phyloP scores from a whole-genome alignment of 2,113 vertebrate species.

The Engraulis encrasicolus region DNA sequence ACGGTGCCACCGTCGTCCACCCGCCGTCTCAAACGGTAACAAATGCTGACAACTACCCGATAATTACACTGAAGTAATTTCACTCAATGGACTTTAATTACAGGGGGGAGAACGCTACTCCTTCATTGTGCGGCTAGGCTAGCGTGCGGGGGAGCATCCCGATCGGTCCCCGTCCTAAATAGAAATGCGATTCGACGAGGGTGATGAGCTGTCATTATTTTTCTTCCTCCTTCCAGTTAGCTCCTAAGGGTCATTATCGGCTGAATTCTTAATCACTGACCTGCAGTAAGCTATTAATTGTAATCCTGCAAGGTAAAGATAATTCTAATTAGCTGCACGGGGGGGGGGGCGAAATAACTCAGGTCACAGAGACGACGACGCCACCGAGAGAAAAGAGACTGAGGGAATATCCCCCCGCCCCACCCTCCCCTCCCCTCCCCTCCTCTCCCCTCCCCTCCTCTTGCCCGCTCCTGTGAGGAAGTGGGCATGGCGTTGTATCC shows the following conservation, averaged over 20 bases:
- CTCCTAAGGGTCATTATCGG: slow-evolving; percentile 61
- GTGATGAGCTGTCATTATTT: slow-evolving; percentile 61
- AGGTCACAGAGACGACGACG: slow-evolving; percentile 46
- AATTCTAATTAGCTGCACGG: slow-evolving; percentile 63
- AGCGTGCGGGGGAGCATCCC: slow-evolving; percentile 64
- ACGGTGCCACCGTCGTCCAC: slow-evolving; percentile 28
- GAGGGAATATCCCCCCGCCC: slow-evolving; percentile 25
- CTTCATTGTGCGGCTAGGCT: slow-evolving; percentile 67
- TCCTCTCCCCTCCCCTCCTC: too few relatives aligned
- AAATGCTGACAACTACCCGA: slow-evolving; percentile 80
- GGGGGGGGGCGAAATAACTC: slow-evolving; percentile 57
- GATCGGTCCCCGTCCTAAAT: slow-evolving; percentile 64
- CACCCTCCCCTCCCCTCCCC: too few relatives aligned
- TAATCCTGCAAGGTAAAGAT: slow-evolving; percentile 67
- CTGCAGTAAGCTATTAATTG: slow-evolving; percentile 68
- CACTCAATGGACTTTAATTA: slow-evolving; percentile 83
- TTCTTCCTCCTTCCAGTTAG: slow-evolving; percentile 53
- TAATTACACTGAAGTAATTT: slow-evolving; percentile 79
- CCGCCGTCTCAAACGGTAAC: slow-evolving; percentile 59
- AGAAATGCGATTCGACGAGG: slow-evolving; percentile 63
- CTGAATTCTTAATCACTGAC: slow-evolving; percentile 69
- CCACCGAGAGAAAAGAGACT: slow-evolving; percentile 40
- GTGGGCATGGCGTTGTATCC: slow-evolving; percentile 35
- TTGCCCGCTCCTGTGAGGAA: slow-evolving; percentile 26
- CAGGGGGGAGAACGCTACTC: slow-evolving; percentile 68